Evolutionary conservation across 2,113 vertebrate genomes (phyloP), one percentile per base, ranked within the genome.

Genomic region (Gadus chalcogrammus): DNA sequence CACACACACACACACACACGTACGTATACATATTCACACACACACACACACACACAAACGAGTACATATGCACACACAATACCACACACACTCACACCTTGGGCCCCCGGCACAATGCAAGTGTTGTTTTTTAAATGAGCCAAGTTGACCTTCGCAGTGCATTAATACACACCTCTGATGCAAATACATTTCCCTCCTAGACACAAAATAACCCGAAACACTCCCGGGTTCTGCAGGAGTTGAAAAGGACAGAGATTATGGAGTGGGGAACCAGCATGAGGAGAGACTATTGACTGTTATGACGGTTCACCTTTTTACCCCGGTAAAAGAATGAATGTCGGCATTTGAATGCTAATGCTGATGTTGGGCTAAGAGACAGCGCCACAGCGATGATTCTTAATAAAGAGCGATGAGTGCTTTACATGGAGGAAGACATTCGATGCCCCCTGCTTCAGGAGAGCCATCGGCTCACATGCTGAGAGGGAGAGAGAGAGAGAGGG

Each of bases 91-190:
- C 42, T 11, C 42, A 13, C 55, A 9, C 15, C 15, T 17, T 58
- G 55, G 55, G 73, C 73, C 76, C 74, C 70, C 82, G 78, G 72
- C 78, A 80, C 76, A 83, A 70, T 20, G 63, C 73, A 74, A 74
- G 78, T 75, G 87, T 88, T 81, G 83, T 87, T 89, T 90, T 88
- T 89, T 64, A 86, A 90, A 87, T 83, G 48, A 87, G 79, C 72
- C 15, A 27, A 76, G 76, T 79, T 90, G 85, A 88, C 88, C 87
- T 88, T 79, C 83, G 69, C 11, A 15, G 66, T 83, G 68, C 82
- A 85, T 71, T 87, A 84, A 85, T 81, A 73, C 78, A 79, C 74
- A 87, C 88, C 86, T 87, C 65, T 76, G 71, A 87, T 82, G 81
- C 85, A 85, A 85, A 87, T 80, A 82, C 81, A 79, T 82, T 83